Evolutionary conservation across 53 echinoderm and acorn worm genomes (phyloP).

Genomic region (Stichopus horrens): DNA sequence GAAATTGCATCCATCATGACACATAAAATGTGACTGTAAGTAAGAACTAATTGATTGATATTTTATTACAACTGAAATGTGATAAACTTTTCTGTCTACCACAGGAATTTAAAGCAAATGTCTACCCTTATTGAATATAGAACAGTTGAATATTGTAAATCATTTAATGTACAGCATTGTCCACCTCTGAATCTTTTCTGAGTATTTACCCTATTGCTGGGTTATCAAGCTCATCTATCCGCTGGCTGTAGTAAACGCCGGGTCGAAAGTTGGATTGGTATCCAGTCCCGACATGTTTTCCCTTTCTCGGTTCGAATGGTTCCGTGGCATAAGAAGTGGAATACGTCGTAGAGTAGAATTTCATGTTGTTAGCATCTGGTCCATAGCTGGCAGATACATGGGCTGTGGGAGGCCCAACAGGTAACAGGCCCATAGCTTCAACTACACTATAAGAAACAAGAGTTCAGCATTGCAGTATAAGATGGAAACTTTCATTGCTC

Average conservation of each 20-base stretch:
- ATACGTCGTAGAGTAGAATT: constrained; percentile 93
- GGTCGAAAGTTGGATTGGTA: constrained; percentile 97
- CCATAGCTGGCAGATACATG: constrained; percentile 88
- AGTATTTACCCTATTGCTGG: constrained; percentile 91
- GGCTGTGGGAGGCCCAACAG: constrained; percentile 78
- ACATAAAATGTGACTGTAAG: too few relatives aligned
- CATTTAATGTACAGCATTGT: background rate
- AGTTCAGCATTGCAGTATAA: too few relatives aligned
- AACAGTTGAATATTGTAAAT: background rate
- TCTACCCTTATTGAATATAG: background rate
- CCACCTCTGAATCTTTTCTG: background rate
- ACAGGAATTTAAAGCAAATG: too few relatives aligned
- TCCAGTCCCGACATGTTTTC: constrained; percentile 93
- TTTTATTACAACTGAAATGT: too few relatives aligned
- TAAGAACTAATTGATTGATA: too few relatives aligned
- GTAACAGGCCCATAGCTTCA: constrained; percentile 69
- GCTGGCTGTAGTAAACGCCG: constrained; percentile 90
- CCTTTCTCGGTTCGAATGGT: constrained; percentile 77
- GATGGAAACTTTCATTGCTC: too few relatives aligned
- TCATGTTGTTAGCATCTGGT: constrained; percentile 94
- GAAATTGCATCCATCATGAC: too few relatives aligned
- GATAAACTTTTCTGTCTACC: too few relatives aligned
- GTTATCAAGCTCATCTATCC: constrained; percentile 91
- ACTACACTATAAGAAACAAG: too few relatives aligned
- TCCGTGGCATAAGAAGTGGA: constrained; percentile 70